Percentiles rank a stretch among this genome's conserved stretches.
These are phyloP conservation scores for Drosophila neutralis DNA, from an alignment of 2,888 invertebrate genomes.

Conservation along the genomic window DNA sequence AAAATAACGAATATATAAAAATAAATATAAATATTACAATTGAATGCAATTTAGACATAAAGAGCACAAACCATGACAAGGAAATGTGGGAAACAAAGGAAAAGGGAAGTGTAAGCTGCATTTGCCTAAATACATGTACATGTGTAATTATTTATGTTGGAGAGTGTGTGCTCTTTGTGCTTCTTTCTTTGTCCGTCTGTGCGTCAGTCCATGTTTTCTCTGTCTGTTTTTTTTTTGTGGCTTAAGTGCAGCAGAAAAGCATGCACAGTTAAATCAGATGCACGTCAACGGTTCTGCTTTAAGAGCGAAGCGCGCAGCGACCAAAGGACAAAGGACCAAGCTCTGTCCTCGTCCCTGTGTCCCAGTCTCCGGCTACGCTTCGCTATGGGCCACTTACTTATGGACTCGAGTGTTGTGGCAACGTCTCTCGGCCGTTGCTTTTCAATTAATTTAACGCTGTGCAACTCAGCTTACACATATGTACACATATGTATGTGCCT, in stretches of 20 bases:
- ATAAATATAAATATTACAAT: not conserved
- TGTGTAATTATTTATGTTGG: not conserved
- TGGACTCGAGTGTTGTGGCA: slow-evolving; percentile 41
- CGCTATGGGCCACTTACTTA: slow-evolving; percentile 55
- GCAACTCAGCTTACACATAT: slow-evolving; percentile 43
- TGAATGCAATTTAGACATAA: not conserved
- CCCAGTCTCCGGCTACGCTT: not conserved
- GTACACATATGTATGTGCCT: slow-evolving; percentile 7
- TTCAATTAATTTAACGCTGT: slow-evolving; percentile 59
- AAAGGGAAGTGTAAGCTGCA: not conserved
- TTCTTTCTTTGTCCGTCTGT: slow-evolving; percentile 15
- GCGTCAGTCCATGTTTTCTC: not conserved
- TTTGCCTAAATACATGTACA: not conserved
- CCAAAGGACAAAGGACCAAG: not conserved
- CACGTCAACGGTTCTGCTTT: slow-evolving; percentile 34
- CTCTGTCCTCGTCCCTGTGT: not conserved
- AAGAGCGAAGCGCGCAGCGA: slow-evolving; percentile 11
- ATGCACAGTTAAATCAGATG: slow-evolving; percentile 51
- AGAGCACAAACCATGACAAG: not conserved
- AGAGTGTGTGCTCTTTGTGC: slow-evolving; percentile 2
- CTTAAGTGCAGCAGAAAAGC: slow-evolving; percentile 51
- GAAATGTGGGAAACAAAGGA: not conserved
- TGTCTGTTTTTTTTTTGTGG: slow-evolving; percentile 16
- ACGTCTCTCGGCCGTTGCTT: slow-evolving; percentile 49
- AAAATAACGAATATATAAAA: not conserved